Evolutionary conservation across 2,797 vertebrate genomes (phyloP).

Genomic region (Bovichtus variegatus): DNA sequence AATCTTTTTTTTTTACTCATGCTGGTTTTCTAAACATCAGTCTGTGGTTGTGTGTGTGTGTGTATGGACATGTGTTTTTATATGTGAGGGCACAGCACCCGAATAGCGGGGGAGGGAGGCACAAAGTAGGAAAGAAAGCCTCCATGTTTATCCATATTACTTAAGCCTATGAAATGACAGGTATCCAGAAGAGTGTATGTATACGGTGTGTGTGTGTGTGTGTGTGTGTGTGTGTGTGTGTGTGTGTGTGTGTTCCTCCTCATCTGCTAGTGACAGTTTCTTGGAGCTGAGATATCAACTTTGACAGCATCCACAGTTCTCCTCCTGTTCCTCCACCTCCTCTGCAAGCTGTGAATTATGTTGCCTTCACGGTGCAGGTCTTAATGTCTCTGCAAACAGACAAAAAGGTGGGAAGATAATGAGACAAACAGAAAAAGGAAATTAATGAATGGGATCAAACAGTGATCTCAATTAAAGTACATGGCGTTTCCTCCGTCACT

Average conservation of each 20-base stretch:
- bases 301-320: slow-evolving; percentile 51
- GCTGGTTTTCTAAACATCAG: neutral
- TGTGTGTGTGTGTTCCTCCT: slow-evolving; percentile 5
- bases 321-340: slow-evolving; percentile 26
- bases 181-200: slow-evolving; percentile 27
- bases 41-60: neutral
- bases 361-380: slow-evolving; percentile 41
- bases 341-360: slow-evolving; percentile 43
- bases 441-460: slow-evolving; percentile 21
- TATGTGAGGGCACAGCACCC: too few species aligned
- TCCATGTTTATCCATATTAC: slow-evolving; percentile 45
- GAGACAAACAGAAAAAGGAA: slow-evolving; percentile 32
- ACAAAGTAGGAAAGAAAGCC: slow-evolving; percentile 16
- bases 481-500: slow-evolving; percentile 10
- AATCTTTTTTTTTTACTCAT: neutral
- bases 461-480: slow-evolving; percentile 4
- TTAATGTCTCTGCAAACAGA: slow-evolving; percentile 54
- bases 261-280: slow-evolving; percentile 43
- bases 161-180: slow-evolving; percentile 52
- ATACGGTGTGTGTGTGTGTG: neutral
- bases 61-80: neutral
- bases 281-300: slow-evolving; percentile 33
- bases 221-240: slow-evolving; percentile 2
- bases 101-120: neutral
- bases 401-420: slow-evolving; percentile 44